These are phyloP conservation scores for Pherbina coryleti DNA, from an alignment of 2,888 invertebrate genomes.

Conservation along the genomic window DNA sequence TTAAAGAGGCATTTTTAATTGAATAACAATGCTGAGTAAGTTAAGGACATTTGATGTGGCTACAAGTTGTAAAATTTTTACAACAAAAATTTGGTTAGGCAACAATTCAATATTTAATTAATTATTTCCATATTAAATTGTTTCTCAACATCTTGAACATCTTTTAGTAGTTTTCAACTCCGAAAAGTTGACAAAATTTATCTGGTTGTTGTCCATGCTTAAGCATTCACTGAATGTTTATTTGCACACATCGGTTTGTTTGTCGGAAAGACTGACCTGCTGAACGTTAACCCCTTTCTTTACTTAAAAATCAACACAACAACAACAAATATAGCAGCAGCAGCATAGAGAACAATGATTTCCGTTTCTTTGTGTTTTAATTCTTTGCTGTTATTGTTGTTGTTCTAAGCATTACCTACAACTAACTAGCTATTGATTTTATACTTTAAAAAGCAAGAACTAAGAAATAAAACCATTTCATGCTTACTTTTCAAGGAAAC, in stretches of 20 bases:
- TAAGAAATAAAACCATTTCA: constrained; percentile 35
- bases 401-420: constrained; percentile 18
- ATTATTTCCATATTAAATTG: no score
- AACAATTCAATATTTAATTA: no score
- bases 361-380: constrained; percentile 6
- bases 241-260: no score
- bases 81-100: no score
- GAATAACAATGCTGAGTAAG: constrained; percentile 13
- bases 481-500: constrained; percentile 55
- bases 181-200: no score
- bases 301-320: background rate
- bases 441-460: background rate
- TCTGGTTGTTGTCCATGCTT: no score
- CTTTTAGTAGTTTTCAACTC: no score
- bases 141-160: no score
- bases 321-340: background rate
- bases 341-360: background rate
- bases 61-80: background rate
- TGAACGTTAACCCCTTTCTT: constrained; percentile 41
- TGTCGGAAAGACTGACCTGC: background rate
- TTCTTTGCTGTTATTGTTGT: background rate
- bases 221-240: no score
- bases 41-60: background rate
- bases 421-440: constrained; percentile 25
- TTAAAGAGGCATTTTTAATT: constrained; percentile 30